Conservation (phyloP, 1,140 invertebrate species). For the Cydia fagiglandana region DNA sequence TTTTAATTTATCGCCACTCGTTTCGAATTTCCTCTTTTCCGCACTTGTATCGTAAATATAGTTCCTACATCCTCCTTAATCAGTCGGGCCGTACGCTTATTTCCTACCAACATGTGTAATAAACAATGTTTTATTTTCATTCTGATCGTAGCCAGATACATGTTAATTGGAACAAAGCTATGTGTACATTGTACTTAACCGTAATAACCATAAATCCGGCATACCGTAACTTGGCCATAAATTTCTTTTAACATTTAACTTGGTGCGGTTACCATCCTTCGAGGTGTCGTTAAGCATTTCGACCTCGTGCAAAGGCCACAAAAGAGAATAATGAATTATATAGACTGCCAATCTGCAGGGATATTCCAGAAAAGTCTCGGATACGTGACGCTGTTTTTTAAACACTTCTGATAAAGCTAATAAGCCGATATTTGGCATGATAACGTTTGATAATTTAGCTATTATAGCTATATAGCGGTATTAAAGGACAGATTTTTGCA, state of each 20-base stretch:
- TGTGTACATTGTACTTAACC: neutral
- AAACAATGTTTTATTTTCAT: neutral
- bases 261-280: neutral
- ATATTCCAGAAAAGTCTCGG: neutral
- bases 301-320: constrained; percentile 1
- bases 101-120: neutral
- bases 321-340: neutral
- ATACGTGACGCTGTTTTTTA: no score
- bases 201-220: constrained; percentile 11
- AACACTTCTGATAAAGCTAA: no score
- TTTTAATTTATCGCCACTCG: no score
- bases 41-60: no score
- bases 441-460: no score
- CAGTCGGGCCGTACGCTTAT: no score
- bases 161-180: constrained; percentile 5
- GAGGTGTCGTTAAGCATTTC: constrained; percentile 13
- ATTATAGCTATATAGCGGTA: no score
- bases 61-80: no score
- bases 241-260: constrained; percentile 15
- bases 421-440: no score
- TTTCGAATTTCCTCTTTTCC: no score
- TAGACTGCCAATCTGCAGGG: neutral
- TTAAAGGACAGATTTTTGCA: no score
- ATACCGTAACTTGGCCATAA: neutral
- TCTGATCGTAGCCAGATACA: neutral